phyloP scores from a whole-genome alignment of 2,797 vertebrate genomes.

The Anguilla obscura region DNA sequence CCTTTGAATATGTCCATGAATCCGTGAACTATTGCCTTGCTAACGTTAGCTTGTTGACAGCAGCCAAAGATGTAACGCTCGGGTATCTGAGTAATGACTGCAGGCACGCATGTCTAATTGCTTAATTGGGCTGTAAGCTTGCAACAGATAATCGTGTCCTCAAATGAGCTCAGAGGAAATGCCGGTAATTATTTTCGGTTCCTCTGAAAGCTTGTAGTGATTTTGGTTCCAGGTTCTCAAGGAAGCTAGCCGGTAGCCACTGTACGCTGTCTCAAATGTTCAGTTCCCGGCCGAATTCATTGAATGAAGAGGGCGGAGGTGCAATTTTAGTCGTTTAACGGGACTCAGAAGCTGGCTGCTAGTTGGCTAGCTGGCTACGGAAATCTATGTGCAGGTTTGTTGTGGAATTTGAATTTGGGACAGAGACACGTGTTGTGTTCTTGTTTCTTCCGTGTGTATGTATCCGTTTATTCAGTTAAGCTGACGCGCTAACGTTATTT shows the following conservation, averaged over 20 bases:
- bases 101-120: background rate
- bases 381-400: background rate
- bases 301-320: constrained; percentile 14
- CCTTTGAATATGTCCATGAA: background rate
- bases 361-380: background rate
- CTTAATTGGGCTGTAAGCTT: constrained; percentile 10
- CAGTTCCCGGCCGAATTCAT: constrained; percentile 7
- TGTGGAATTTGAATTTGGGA: background rate
- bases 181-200: background rate
- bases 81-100: background rate
- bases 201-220: background rate
- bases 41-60: background rate
- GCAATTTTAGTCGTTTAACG: background rate
- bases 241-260: background rate
- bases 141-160: background rate
- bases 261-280: background rate
- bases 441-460: background rate
- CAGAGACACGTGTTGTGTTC: background rate
- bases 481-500: background rate
- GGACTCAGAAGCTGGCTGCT: background rate
- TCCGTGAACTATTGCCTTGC: background rate
- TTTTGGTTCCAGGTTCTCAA: background rate
- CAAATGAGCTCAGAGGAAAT: background rate
- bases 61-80: background rate
- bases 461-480: background rate